Evolutionary conservation across 2,797 vertebrate genomes (phyloP).

Genomic region (Philypnodon macrostomus): DNA sequence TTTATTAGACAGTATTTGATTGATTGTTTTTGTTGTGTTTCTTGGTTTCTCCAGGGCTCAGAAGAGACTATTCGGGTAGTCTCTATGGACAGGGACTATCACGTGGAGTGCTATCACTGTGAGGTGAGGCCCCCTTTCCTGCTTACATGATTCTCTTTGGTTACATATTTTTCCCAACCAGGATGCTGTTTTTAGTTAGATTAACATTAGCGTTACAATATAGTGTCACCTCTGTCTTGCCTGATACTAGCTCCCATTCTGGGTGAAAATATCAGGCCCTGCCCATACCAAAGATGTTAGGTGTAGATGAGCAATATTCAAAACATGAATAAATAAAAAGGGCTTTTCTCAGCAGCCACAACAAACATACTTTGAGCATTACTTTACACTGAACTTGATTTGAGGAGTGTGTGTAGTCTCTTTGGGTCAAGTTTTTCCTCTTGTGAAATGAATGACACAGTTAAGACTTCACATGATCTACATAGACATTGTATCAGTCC

Average conservation of each 20-base stretch:
- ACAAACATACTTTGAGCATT: conserved; percentile 12
- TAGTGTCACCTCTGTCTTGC: too few species aligned
- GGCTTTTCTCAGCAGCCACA: not conserved
- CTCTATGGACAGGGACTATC: conserved; percentile 99
- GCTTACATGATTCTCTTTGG: not conserved
- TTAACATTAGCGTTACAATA: too few species aligned
- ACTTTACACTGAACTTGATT: conserved; percentile 9
- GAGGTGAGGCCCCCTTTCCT: conserved; percentile 78
- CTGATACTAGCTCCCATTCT: too few species aligned
- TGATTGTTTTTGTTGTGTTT: too few species aligned
- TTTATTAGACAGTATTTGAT: too few species aligned
- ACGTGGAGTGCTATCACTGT: conserved; percentile 97
- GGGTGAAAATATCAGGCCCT: too few species aligned
- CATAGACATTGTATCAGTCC: conserved; percentile 6
- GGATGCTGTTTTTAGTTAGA: too few species aligned
- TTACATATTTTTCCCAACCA: not conserved
- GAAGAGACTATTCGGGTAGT: conserved; percentile 97
- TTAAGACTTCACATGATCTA: not conserved
- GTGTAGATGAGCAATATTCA: too few species aligned
- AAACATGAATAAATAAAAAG: too few species aligned
- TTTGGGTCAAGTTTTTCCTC: conserved; percentile 23
- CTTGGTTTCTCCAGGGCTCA: conserved; percentile 81
- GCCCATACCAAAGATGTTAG: too few species aligned
- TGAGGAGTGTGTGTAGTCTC: conserved; percentile 11
- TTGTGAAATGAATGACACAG: conserved; percentile 17